Base-by-base conservation (phyloP, 37 sponge, comb jelly and placozoan genomes). In the Halisarca cf. caerulea region DNA sequence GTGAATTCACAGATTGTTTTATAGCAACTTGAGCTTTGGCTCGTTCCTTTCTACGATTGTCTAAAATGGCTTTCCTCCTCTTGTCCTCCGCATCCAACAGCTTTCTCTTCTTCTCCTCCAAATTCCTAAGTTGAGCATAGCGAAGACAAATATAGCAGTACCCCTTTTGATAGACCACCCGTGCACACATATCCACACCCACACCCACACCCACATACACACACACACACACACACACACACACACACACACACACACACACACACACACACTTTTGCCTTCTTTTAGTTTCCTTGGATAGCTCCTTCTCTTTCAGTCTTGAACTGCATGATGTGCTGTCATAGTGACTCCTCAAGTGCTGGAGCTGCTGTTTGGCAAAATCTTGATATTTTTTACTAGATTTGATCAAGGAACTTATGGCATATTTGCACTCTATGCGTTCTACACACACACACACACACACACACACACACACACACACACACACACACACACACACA, bases 211-310 rank as follows among this genome's bases (percentile, higher is more conserved):
- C n/a, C n/a, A n/a, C n/a, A n/a, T n/a, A n/a, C n/a, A n/a, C n/a
- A n/a, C n/a, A n/a, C n/a, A n/a, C n/a, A n/a, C n/a, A n/a, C n/a
- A n/a, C n/a, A n/a, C n/a, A n/a, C n/a, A n/a, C n/a, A n/a, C n/a
- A n/a, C n/a, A n/a, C n/a, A n/a, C n/a, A n/a, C n/a, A n/a, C n/a
- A n/a, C n/a, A n/a, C n/a, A n/a, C 11, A 17, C 17, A 55, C 11
- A 55, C 17, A 55, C 18, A 23, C 28, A 21, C 88, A 43, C 21
- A 91, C 92, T 38, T 88, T 42, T 83, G 89, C 70, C 92, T 82
- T 60, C 88, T 85, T 20, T 57, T 70, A 35, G 92, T 92, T 57
- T 92, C 89, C 30, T 85, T 82, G 14, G 92, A 92, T 28, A 88
- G 81, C n/a, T 38, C 34, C 20, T 83, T 77, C 15, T 81, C 83